Evolutionary conservation across 2,888 invertebrate species (phyloP).

Genomic region (Eledone cirrhosa): DNA sequence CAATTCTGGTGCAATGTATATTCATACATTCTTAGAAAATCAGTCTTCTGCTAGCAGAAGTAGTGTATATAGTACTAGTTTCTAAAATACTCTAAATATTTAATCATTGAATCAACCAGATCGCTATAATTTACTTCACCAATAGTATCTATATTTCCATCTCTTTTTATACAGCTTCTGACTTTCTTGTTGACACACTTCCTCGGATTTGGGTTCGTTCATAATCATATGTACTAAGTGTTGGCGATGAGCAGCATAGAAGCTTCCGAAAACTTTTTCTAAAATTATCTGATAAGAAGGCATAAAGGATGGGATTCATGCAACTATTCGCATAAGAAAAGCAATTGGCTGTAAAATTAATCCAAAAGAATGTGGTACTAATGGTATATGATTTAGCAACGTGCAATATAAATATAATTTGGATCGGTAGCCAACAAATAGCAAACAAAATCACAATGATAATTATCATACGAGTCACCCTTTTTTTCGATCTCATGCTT

Average conservation of each 20-base stretch:
- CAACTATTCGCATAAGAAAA: constrained; percentile 91
- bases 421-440: constrained; percentile 93
- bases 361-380: constrained; percentile 68
- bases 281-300: constrained; percentile 93
- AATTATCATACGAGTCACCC: constrained; percentile 91
- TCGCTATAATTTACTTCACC: too few species aligned
- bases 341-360: constrained; percentile 64
- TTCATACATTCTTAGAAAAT: too few species aligned
- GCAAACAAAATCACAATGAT: constrained; percentile 92
- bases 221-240: constrained; percentile 49
- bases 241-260: constrained; percentile 53
- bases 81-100: neutral
- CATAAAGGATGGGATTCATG: constrained; percentile 93
- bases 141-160: neutral
- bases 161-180: constrained; percentile 18
- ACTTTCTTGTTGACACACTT: neutral
- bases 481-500: constrained; percentile 82
- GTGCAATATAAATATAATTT: constrained; percentile 76
- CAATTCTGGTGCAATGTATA: too few species aligned
- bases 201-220: constrained; percentile 54
- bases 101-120: too few species aligned
- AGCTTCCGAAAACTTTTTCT: constrained; percentile 80
- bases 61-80: neutral
- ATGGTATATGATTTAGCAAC: constrained; percentile 77
- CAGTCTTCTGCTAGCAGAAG: neutral